phyloP scores from a whole-genome alignment of 2,888 invertebrate species.

The Taphrorychus bicolor region DNA sequence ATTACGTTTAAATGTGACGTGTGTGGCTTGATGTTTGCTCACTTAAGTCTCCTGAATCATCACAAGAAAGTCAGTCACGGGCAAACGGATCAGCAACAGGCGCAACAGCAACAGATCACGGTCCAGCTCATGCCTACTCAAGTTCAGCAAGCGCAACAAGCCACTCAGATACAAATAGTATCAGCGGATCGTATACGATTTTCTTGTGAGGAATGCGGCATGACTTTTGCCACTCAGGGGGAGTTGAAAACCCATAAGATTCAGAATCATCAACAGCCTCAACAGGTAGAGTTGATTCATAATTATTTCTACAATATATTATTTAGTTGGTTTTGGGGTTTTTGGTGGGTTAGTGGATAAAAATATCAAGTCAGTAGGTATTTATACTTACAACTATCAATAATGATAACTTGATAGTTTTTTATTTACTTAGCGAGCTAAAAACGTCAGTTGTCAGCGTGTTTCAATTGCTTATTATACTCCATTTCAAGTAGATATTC shows the following conservation, averaged over 20 bases:
- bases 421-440: too few relatives aligned
- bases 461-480: too few relatives aligned
- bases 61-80: conserved; percentile 83
- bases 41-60: conserved; percentile 81
- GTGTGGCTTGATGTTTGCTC: conserved; percentile 85
- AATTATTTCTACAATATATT: too few relatives aligned
- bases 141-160: conserved; percentile 57
- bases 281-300: conserved; percentile 44
- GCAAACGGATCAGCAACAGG: conserved; percentile 62
- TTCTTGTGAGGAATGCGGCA: conserved; percentile 60
- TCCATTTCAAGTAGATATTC: too few relatives aligned
- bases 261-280: conserved; percentile 60
- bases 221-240: conserved; percentile 57
- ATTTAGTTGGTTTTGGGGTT: too few relatives aligned
- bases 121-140: conserved; percentile 47
- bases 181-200: conserved; percentile 63
- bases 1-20: conserved; percentile 90
- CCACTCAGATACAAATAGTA: conserved; percentile 67
- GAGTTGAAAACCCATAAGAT: conserved; percentile 60
- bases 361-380: too few relatives aligned
- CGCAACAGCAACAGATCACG: conserved; percentile 56
- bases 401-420: too few relatives aligned
- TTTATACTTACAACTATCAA: too few relatives aligned
- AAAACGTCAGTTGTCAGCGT: too few relatives aligned
- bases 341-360: too few relatives aligned